Conservation (phyloP, 2,797 vertebrate genomes). For the Oryzias dopingdopingensis region DNA sequence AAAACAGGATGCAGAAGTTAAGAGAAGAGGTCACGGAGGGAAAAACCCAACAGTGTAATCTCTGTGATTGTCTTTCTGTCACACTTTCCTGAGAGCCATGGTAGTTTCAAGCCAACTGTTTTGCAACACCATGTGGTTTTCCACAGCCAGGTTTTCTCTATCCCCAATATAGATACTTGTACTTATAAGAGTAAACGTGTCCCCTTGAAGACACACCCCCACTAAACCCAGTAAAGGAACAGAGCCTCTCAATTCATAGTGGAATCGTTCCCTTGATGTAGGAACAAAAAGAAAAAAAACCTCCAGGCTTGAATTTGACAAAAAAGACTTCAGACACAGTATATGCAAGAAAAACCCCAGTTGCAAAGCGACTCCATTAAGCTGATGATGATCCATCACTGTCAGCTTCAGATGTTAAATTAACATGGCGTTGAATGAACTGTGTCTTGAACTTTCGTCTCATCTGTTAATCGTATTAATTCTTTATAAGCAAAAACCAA, state of each 20-base stretch:
- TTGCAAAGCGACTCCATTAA: neutral
- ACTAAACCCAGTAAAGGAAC: constrained; percentile 31
- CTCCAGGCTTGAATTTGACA: constrained; percentile 12
- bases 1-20: constrained; percentile 70
- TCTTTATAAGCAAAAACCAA: too few species aligned
- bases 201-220: constrained; percentile 53
- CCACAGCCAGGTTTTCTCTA: constrained; percentile 8
- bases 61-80: constrained; percentile 3
- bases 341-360: constrained; percentile 10
- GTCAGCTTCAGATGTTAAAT: too few species aligned
- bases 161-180: constrained; percentile 24
- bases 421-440: too few species aligned
- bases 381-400: too few species aligned
- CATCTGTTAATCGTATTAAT: too few species aligned
- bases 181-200: constrained; percentile 21
- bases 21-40: constrained; percentile 47
- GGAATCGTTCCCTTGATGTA: constrained; percentile 18
- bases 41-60: constrained; percentile 27
- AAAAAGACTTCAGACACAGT: constrained; percentile 18
- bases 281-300: constrained; percentile 25
- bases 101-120: neutral
- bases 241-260: constrained; percentile 42
- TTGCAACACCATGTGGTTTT: neutral
- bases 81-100: constrained; percentile 1
- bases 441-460: too few species aligned